Conservation (phyloP, 2,888 invertebrate species). For the Diloba caeruleocephala region DNA sequence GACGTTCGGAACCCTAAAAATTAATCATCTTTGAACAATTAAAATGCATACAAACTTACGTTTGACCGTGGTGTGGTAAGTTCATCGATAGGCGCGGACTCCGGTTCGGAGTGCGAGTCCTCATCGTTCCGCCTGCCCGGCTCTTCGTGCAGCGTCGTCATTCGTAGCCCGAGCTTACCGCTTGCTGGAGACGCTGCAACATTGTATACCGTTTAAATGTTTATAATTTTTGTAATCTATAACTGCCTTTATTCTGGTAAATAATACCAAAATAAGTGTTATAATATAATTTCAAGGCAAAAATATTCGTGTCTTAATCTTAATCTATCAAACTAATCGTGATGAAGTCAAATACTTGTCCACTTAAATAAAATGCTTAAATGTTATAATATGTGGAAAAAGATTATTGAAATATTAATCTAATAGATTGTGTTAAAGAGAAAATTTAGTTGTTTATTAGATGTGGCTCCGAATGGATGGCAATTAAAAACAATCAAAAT, state of each 20-base stretch:
- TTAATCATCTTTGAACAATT: too few species aligned
- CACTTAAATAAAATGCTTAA: constrained; percentile 8
- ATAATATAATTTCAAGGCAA: constrained; percentile 10
- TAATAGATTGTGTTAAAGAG: constrained; percentile 18
- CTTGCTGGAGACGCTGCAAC: constrained; percentile 94
- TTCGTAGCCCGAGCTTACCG: constrained; percentile 95
- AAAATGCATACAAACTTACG: too few species aligned
- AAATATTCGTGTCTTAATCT: constrained; percentile 14
- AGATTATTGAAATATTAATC: background rate
- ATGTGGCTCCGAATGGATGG: constrained; percentile 8
- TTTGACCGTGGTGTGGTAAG: constrained; percentile 78
- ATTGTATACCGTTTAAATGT: constrained; percentile 7
- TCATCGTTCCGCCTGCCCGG: constrained; percentile 86
- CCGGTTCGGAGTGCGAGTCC: constrained; percentile 86
- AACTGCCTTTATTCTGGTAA: background rate
- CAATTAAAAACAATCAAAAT: constrained; percentile 10
- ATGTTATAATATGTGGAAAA: constrained; percentile 24
- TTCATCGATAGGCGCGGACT: constrained; percentile 78
- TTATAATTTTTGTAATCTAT: background rate
- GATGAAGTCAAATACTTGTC: constrained; percentile 8
- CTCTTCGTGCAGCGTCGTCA: constrained; percentile 98
- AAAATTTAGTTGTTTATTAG: constrained; percentile 13
- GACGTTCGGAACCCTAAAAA: too few species aligned
- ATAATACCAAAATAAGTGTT: background rate
- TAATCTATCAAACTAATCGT: constrained; percentile 17